These are phyloP conservation scores for Eupithecia insigniata DNA, from an alignment of 2,888 invertebrate genomes.

Conservation along the genomic window DNA sequence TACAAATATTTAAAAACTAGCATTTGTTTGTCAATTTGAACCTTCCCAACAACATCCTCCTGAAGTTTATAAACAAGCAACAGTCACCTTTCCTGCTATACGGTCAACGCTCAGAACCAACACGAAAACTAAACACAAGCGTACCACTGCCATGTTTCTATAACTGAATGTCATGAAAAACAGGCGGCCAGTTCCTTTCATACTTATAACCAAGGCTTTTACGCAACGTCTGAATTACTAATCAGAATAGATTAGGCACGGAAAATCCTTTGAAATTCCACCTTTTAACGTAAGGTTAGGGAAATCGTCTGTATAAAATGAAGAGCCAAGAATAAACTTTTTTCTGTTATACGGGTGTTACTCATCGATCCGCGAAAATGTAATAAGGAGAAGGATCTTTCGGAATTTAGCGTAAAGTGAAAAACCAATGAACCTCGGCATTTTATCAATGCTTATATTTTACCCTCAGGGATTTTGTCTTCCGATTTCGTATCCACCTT, in stretches of 20 bases:
- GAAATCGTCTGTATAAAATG: neutral
- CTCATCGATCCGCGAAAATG: neutral
- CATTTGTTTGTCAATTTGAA: neutral
- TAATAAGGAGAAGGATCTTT: conserved; percentile 3
- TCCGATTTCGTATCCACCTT: neutral
- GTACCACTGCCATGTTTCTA: conserved; percentile 67
- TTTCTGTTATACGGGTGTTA: neutral
- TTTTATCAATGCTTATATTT: neutral
- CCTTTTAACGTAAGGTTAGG: neutral
- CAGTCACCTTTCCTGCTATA: conserved; percentile 62
- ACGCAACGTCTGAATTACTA: conserved; percentile 70
- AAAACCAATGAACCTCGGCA: neutral
- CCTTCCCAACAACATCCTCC: neutral
- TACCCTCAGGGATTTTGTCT: neutral
- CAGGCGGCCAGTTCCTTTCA: conserved; percentile 59
- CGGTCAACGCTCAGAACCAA: conserved; percentile 62
- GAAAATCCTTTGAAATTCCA: conserved; percentile 40
- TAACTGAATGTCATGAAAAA: conserved; percentile 67
- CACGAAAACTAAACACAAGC: conserved; percentile 63
- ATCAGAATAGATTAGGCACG: conserved; percentile 58
- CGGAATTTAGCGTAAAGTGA: conserved; percentile 7
- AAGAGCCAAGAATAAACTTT: neutral
- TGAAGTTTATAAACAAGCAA: conserved; percentile 8
- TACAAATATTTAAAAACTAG: neutral
- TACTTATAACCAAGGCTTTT: conserved; percentile 73